phyloP scores from a whole-genome alignment of 2,797 vertebrate genomes.

The Chrysocyon brachyurus region DNA sequence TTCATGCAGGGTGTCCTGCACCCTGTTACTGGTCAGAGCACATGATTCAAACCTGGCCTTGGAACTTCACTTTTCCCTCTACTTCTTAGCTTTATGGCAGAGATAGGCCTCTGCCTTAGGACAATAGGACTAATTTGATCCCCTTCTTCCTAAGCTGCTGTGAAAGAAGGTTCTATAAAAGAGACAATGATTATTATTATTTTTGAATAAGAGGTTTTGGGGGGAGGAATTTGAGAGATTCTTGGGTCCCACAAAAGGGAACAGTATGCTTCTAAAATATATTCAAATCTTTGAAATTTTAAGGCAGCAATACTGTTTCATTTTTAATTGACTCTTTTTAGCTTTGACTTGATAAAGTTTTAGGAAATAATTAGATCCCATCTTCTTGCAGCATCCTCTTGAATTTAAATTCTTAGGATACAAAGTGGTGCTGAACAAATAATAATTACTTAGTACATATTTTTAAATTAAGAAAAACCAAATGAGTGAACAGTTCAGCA shows the following conservation, averaged over 20 bases:
- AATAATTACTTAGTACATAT: background rate
- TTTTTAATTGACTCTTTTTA: background rate
- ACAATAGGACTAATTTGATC: background rate
- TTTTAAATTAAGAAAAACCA: conserved; percentile 17
- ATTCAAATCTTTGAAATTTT: conserved; percentile 25
- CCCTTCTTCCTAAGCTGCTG: background rate
- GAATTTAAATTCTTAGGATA: background rate
- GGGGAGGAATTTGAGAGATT: background rate
- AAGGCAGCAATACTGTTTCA: background rate
- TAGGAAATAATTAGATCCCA: background rate
- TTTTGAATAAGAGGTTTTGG: background rate
- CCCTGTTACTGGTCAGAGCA: accelerated
- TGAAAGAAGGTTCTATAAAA: background rate
- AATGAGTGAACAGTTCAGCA: background rate
- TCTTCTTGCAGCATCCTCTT: background rate
- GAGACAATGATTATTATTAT: background rate
- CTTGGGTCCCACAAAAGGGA: accelerated
- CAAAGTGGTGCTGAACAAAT: background rate
- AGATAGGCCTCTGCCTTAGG: background rate
- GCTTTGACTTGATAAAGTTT: background rate
- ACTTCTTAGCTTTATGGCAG: background rate
- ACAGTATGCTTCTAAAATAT: background rate
- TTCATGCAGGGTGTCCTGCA: background rate
- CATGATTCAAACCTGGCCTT: background rate
- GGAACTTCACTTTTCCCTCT: background rate